phyloP scores from a whole-genome alignment of 2,797 vertebrate species.

The Falco berigora region DNA sequence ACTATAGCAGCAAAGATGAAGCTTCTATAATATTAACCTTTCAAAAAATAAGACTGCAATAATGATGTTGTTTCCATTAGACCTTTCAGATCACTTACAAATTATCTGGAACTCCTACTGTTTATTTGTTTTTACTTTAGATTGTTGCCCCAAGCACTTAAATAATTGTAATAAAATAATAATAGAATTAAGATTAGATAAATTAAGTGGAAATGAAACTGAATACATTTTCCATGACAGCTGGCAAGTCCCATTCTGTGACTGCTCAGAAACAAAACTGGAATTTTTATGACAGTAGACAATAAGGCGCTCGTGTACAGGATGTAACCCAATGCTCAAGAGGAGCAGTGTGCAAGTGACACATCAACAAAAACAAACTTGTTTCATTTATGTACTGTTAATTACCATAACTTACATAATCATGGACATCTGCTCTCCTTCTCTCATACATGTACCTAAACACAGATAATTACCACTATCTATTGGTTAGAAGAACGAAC shows the following conservation, averaged over 20 bases:
- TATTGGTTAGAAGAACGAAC: neutral
- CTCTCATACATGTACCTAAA: slow-evolving; percentile 22
- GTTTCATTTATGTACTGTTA: slow-evolving; percentile 81
- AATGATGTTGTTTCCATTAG: slow-evolving; percentile 83
- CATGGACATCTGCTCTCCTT: slow-evolving; percentile 80
- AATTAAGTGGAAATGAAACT: slow-evolving; percentile 87
- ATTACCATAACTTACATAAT: slow-evolving; percentile 82
- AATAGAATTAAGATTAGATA: slow-evolving; percentile 85
- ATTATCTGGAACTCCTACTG: slow-evolving; percentile 79
- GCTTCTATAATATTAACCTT: slow-evolving; percentile 76
- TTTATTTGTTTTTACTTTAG: slow-evolving; percentile 85
- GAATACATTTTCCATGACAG: slow-evolving; percentile 84
- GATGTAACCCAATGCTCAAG: slow-evolving; percentile 78
- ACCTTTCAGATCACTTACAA: slow-evolving; percentile 78
- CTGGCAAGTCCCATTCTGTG: slow-evolving; percentile 80
- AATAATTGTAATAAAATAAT: slow-evolving; percentile 86
- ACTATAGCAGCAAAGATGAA: neutral
- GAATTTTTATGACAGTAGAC: slow-evolving; percentile 82
- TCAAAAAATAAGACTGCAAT: slow-evolving; percentile 77
- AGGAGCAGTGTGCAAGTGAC: slow-evolving; percentile 86
- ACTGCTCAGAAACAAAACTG: slow-evolving; percentile 72
- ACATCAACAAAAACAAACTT: slow-evolving; percentile 86
- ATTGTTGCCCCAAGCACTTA: slow-evolving; percentile 82
- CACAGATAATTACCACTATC: slow-evolving; percentile 12
- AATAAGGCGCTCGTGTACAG: slow-evolving; percentile 83